Base-by-base conservation (phyloP, 2,797 vertebrate genomes). In the Malurus splendens region DNA sequence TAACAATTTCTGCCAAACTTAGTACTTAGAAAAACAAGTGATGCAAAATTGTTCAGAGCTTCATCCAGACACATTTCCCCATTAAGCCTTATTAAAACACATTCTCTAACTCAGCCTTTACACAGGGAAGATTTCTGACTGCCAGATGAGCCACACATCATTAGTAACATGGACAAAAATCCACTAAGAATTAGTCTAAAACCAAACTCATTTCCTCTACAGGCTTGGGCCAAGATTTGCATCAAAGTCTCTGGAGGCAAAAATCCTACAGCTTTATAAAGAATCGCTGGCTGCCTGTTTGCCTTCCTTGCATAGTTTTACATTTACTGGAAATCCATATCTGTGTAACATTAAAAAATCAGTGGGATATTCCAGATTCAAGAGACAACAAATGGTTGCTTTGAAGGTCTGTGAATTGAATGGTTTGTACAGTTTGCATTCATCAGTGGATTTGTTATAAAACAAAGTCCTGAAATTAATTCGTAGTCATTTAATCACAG, bases 201-300 rank as follows among this genome's bases (percentile, higher is more conserved):
- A 81, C 60, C 77, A 86, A 92, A 92, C 64, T 87, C 60, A 92
- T 89, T 93, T 94, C 87, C 82, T 91, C 42, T 42, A 64, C 28
- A 56, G 61, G 41, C 60, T 55, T 76, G 47, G 50, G 52, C 73
- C 82, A 94, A 93, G 87, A 86, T 89, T 59, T 84, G 74, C 82
- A 93, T 68, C 18, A 17, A 89, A 50, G 42, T 71, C 85, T 93
- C 74, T 17, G 20, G 67, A 74, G 64, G 67, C 56, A 87, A 86
- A 88, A 80, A 38, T 38, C 45, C 71, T 44, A 45, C 70, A 83
- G 64, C 45, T 41, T 23, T 83, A 30, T 47, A 83, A 73, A 81
- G 50, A 66, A 81, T 42, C 25, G 8, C 47, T 23, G 41, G 39
- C 66, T 73, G 71, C 42, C 56, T 89, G 30, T 44, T 56, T 68